Evolutionary conservation across 2,888 invertebrate genomes (phyloP).

Genomic region (Eristalis arbustorum): DNA sequence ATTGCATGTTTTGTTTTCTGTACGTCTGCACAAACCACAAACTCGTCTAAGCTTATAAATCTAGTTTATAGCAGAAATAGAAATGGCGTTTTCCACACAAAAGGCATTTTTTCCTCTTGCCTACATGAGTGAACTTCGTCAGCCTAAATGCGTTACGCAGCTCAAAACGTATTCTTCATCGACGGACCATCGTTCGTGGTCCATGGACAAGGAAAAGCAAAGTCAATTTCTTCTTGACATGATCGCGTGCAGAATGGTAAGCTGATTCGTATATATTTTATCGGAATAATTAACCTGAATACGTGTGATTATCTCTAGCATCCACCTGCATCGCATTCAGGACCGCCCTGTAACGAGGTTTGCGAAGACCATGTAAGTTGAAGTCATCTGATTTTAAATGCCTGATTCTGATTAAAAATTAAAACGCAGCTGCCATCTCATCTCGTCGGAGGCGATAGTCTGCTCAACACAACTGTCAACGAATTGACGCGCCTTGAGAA

Average conservation of each 20-base stretch:
- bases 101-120: conserved; percentile 77
- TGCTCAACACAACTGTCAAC: conserved; percentile 73
- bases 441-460: conserved; percentile 73
- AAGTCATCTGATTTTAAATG: neutral
- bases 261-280: neutral
- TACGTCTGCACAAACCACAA: neutral
- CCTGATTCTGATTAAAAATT: neutral
- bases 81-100: conserved; percentile 79
- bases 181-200: conserved; percentile 77
- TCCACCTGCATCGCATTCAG: neutral
- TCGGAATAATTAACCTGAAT: neutral
- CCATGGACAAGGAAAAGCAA: conserved; percentile 74
- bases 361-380: neutral
- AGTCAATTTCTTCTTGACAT: conserved; percentile 77
- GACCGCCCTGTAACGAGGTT: neutral
- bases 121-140: conserved; percentile 74
- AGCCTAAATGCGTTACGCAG: conserved; percentile 73
- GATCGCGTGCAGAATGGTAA: conserved; percentile 74
- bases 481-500: conserved; percentile 73
- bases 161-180: conserved; percentile 77
- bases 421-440: neutral
- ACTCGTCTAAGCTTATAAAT: conserved; percentile 3
- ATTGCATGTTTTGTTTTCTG: conserved; percentile 33
- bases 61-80: neutral
- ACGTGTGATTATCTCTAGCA: neutral